Conservation (phyloP, 1,140 invertebrate species). For the Theocolax elegans region DNA sequence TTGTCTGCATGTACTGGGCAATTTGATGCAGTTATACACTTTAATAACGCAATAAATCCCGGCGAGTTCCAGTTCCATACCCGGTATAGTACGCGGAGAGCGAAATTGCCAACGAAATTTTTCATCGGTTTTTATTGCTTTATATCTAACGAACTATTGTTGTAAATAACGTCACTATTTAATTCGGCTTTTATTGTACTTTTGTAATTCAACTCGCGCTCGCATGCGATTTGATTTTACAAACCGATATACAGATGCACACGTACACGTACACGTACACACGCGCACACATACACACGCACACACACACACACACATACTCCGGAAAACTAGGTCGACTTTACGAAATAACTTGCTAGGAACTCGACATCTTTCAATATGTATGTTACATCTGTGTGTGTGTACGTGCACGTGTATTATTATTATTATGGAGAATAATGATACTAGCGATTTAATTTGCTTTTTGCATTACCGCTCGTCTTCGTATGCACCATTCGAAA, state of each 20-base stretch:
- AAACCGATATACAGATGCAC: not conserved
- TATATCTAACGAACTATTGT: slow-evolving; percentile 16
- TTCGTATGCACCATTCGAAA: not conserved
- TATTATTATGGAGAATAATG: not conserved
- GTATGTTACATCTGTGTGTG: too few relatives aligned
- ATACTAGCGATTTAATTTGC: not conserved
- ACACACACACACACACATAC: too few relatives aligned
- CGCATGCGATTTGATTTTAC: slow-evolving; percentile 12
- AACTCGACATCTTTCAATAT: too few relatives aligned
- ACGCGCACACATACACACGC: too few relatives aligned
- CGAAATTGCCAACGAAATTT: slow-evolving; percentile 26
- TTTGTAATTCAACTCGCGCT: slow-evolving; percentile 9
- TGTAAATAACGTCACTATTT: slow-evolving; percentile 20
- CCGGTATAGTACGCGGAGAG: too few relatives aligned
- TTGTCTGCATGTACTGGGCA: not conserved
- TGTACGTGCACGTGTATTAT: too few relatives aligned
- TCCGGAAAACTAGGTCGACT: slow-evolving; percentile 1
- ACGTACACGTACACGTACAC: too few relatives aligned
- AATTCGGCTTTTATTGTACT: not conserved
- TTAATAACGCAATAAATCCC: slow-evolving; percentile 37
- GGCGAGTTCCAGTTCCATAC: not conserved
- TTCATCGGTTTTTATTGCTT: slow-evolving; percentile 13
- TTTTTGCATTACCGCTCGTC: not conserved
- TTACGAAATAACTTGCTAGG: too few relatives aligned
- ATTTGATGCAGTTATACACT: slow-evolving; percentile 35